Conservation (phyloP, 2,113 vertebrate genomes). For the Quiscalus mexicanus region DNA sequence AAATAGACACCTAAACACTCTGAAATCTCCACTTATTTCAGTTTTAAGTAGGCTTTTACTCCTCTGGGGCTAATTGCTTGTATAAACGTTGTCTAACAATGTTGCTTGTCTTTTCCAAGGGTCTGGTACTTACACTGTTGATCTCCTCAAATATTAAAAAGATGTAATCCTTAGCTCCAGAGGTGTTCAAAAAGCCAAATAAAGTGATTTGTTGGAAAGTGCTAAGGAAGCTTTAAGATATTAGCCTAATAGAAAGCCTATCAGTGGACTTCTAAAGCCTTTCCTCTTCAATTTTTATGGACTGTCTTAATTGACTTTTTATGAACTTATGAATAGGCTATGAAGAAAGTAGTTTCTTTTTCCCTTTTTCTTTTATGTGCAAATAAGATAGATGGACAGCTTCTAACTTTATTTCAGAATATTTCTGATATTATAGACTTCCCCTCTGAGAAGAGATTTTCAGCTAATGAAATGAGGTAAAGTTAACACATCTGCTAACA, state of each 20-base stretch:
- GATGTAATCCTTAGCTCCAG: background rate
- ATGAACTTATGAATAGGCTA: conserved; percentile 25
- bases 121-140: conserved; percentile 19
- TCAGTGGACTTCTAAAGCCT: conserved; percentile 40
- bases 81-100: conserved; percentile 1
- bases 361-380: background rate
- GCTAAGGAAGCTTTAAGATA: conserved; percentile 44
- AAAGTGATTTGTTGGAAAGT: conserved; percentile 21
- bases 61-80: conserved; percentile 22
- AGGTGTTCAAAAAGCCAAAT: conserved; percentile 47
- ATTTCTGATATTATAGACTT: background rate
- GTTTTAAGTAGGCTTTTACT: background rate
- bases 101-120: conserved; percentile 29
- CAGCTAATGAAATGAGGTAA: background rate
- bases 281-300: conserved; percentile 57
- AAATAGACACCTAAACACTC: background rate
- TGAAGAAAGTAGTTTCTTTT: background rate
- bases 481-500: background rate
- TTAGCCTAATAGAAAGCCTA: conserved; percentile 58
- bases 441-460: background rate
- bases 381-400: background rate
- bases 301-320: conserved; percentile 63
- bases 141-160: conserved; percentile 31
- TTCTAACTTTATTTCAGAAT: conserved; percentile 15
- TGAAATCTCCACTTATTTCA: background rate